phyloP scores from a whole-genome alignment of 2,888 invertebrate genomes.

The Plutella xylostella region DNA sequence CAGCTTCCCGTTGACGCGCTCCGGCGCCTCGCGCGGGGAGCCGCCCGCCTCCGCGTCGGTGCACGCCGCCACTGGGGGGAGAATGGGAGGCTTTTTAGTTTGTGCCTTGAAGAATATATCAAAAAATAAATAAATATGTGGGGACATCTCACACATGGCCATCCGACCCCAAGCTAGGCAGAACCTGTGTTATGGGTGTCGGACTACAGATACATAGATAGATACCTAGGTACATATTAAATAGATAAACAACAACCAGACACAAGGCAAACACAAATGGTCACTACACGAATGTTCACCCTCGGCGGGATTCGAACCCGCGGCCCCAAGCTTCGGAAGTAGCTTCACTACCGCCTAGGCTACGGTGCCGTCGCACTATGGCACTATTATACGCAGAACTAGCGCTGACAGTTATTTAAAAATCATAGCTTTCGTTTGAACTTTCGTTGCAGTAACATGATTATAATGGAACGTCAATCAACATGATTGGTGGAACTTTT shows the following conservation, averaged over 20 bases:
- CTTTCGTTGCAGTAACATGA: too few relatives aligned
- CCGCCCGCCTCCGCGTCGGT: constrained; percentile 1
- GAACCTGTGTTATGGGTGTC: too few relatives aligned
- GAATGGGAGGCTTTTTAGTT: neutral
- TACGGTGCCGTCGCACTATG: too few relatives aligned
- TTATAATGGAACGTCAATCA: too few relatives aligned
- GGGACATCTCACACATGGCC: neutral
- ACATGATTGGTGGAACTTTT: too few relatives aligned
- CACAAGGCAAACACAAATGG: neutral
- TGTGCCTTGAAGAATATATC: neutral
- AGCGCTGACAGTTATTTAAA: too few relatives aligned
- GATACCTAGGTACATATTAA: neutral
- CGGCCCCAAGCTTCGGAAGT: neutral
- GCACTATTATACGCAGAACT: too few relatives aligned
- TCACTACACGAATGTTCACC: neutral
- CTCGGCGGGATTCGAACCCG: neutral
- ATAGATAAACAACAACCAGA: neutral
- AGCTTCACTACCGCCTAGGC: too few relatives aligned
- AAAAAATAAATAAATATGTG: neutral
- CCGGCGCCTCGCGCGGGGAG: neutral
- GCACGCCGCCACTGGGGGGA: constrained; percentile 3
- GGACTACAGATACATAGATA: neutral
- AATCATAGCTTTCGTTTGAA: too few relatives aligned
- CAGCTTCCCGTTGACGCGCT: constrained; percentile 24
- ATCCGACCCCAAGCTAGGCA: neutral